Evolutionary conservation across 1,140 invertebrate species (phyloP).

Genomic region (Leptinotarsa undecemlineata): DNA sequence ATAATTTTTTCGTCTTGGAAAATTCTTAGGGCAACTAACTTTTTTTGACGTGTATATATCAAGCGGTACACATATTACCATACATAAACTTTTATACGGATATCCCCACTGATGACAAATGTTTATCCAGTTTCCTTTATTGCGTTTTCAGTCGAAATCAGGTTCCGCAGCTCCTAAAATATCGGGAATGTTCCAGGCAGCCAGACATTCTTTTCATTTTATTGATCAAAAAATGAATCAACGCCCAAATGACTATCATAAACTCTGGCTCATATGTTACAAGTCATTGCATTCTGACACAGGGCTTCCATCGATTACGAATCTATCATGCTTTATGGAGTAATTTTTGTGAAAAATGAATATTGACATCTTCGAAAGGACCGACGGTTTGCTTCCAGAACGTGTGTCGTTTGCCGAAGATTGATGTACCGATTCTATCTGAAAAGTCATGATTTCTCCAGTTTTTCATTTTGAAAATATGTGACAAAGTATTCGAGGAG

Average conservation of each 20-base stretch:
- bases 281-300: slow-evolving; percentile 44
- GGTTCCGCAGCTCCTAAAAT: slow-evolving; percentile 12
- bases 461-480: neutral
- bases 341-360: slow-evolving; percentile 46
- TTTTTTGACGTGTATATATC: neutral
- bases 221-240: slow-evolving; percentile 36
- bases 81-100: neutral
- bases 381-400: slow-evolving; percentile 19
- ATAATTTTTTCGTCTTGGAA: too few species aligned
- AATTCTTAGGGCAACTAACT: too few species aligned
- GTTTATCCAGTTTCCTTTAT: slow-evolving; percentile 16
- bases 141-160: slow-evolving; percentile 10
- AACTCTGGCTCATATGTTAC: slow-evolving; percentile 42
- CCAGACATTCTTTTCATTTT: slow-evolving; percentile 32
- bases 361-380: slow-evolving; percentile 37
- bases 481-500: too few species aligned
- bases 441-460: neutral
- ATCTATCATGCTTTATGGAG: slow-evolving; percentile 48
- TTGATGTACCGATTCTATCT: neutral
- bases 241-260: slow-evolving; percentile 41
- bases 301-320: slow-evolving; percentile 37
- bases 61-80: neutral
- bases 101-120: slow-evolving; percentile 14
- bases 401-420: slow-evolving; percentile 1
- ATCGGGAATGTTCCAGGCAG: slow-evolving; percentile 4